Evolutionary conservation across 2,888 invertebrate genomes (phyloP), one percentile per base, ranked within the genome.

Genomic region (Drosophila prostipennis): DNA sequence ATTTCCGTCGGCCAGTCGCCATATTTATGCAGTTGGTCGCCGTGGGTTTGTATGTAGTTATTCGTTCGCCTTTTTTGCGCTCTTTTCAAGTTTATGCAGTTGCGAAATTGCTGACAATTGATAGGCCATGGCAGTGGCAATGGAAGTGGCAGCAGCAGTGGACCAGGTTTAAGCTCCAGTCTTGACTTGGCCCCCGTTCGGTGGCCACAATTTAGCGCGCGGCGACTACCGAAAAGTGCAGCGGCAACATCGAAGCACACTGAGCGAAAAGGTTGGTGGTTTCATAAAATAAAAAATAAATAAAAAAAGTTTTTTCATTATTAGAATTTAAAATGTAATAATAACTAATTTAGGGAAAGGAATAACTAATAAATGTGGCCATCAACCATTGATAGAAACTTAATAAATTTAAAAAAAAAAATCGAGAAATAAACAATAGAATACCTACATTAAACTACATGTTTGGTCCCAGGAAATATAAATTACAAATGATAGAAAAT

Each of bases 221-320:
- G 46, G 72, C 61, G 80, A 79, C 81, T 84, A 84, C 80, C 81
- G 79, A 80, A 80, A 80, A 77, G 72, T 71, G 72, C 76, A 78
- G 54, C 48, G 32, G 57, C 57, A n/a, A 32, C 23, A 40, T 14
- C 13, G 10, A 2, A 6, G 11, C 2, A 23, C 57, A 58, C 39
- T 58, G 57, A 23, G 40, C 14, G 10, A 54, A 58, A 39, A 5
- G 5, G 1, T 5, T 3, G 0, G 23, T 16, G 8, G 39, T 19
- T 19, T 19, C 2, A 19, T 19, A 19, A 19, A 19, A 19, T 19
- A 19, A 19, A 19, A n/a, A n/a, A n/a, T n/a, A n/a, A n/a, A n/a
- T n/a, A n/a, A n/a, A n/a, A n/a, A n/a, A n/a, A n/a, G n/a, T n/a
- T n/a, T n/a, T n/a, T n/a, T n/a, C n/a, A n/a, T n/a, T n/a, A n/a